Conservation (phyloP, 2,797 vertebrate genomes). For the Erpetoichthys calabaricus region DNA sequence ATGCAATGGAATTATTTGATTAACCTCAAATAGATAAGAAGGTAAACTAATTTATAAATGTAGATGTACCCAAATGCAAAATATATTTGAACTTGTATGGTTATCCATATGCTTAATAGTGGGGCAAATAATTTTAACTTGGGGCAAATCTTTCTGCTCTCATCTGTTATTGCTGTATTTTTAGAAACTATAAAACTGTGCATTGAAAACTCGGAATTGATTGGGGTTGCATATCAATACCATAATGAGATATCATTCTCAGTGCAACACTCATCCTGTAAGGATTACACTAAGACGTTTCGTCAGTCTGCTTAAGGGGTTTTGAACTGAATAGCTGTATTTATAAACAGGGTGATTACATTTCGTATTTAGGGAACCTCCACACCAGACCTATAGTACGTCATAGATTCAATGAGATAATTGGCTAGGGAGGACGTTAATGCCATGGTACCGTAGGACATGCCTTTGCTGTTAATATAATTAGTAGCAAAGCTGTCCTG, state of each 20-base stretch:
- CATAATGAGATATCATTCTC: constrained; percentile 1
- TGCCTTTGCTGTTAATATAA: constrained; percentile 9
- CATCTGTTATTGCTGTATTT: too few relatives aligned
- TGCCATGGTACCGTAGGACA: background rate
- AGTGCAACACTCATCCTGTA: background rate
- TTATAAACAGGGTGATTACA: constrained; percentile 4
- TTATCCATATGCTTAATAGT: too few relatives aligned
- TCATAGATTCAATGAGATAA: constrained; percentile 18
- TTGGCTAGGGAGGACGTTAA: constrained; percentile 10
- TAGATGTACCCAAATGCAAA: too few relatives aligned
- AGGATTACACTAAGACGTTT: constrained; percentile 12
- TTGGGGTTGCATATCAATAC: background rate
- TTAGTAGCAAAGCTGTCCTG: constrained; percentile 8
- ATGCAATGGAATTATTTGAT: too few relatives aligned
- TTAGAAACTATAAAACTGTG: too few relatives aligned
- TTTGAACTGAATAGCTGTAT: constrained; percentile 11
- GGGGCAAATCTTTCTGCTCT: too few relatives aligned
- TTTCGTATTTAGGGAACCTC: constrained; percentile 1
- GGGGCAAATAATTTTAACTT: too few relatives aligned
- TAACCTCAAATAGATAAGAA: too few relatives aligned
- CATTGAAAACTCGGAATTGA: too few relatives aligned
- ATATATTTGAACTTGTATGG: too few relatives aligned
- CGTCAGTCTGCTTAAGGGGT: constrained; percentile 15
- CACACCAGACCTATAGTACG: constrained; percentile 7
- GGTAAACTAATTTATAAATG: too few relatives aligned